Percentiles rank a stretch among this genome's conserved stretches.
phyloP scores from a whole-genome alignment of 2,797 vertebrate species.

The Taeniopygia guttata region DNA sequence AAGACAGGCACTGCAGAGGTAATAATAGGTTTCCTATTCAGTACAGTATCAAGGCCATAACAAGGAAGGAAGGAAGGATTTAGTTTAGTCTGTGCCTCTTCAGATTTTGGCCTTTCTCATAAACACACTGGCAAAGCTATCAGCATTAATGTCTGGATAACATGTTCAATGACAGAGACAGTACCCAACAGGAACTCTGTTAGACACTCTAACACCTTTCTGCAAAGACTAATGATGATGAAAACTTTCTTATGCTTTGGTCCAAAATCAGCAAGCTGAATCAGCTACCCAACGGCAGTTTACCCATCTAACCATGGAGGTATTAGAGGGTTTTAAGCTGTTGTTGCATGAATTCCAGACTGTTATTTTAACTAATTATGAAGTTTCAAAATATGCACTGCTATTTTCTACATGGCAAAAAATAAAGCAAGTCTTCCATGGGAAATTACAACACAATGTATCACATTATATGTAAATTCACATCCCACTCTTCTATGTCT shows the following conservation, averaged over 20 bases:
- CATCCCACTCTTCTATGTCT: not conserved
- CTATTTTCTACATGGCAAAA: not conserved
- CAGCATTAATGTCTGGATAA: slow-evolving; percentile 17
- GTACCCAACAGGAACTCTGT: slow-evolving; percentile 15
- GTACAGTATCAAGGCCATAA: not conserved
- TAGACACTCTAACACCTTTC: not conserved
- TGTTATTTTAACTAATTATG: not conserved
- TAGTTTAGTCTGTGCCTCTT: slow-evolving; percentile 48
- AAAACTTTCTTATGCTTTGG: not conserved
- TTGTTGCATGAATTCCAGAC: not conserved
- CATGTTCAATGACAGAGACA: not conserved
- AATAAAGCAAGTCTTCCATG: not conserved
- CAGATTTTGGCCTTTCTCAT: slow-evolving; percentile 33
- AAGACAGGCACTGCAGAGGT: slow-evolving; percentile 18
- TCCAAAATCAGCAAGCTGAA: not conserved
- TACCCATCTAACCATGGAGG: not conserved
- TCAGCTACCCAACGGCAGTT: not conserved
- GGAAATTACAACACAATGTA: not conserved
- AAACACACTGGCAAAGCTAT: slow-evolving; percentile 50
- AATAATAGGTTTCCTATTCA: not conserved
- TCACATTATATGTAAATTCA: not conserved
- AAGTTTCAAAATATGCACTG: not conserved
- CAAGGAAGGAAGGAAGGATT: slow-evolving; percentile 22
- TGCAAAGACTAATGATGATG: not conserved
- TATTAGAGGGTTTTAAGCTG: not conserved